A percentile compares a stretch with the other conserved stretches of the same genome.
These are phyloP conservation scores for Aurelia sp. DNA, from an alignment of 30 jellyfish, hydroid and myxozoan species.

Conservation along the genomic window DNA sequence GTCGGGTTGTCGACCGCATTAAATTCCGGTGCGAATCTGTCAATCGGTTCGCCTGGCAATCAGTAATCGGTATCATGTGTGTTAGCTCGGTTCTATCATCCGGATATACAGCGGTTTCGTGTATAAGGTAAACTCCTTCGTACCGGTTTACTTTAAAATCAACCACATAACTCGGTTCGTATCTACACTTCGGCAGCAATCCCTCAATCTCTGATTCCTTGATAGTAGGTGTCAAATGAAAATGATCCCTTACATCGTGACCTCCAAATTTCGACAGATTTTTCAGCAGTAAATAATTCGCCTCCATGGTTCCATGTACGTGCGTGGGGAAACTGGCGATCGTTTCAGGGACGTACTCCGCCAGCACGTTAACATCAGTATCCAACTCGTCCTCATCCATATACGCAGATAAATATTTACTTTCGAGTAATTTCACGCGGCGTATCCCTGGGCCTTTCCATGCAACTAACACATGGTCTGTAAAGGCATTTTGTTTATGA, in stretches of 20 bases:
- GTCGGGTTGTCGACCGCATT: slow-evolving; percentile 24
- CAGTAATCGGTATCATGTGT: slow-evolving; percentile 59
- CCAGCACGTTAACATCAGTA: slow-evolving; percentile 72
- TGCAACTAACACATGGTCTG: slow-evolving; percentile 81
- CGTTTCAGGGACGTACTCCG: slow-evolving; percentile 84
- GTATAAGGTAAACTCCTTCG: slow-evolving; percentile 90
- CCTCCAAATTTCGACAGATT: slow-evolving; percentile 62
- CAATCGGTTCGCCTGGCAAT: slow-evolving; percentile 62
- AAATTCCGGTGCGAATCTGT: slow-evolving; percentile 77
- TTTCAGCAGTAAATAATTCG: slow-evolving; percentile 35
- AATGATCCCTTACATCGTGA: slow-evolving; percentile 68
- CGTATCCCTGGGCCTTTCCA: slow-evolving; percentile 91
- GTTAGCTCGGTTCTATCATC: slow-evolving; percentile 81
- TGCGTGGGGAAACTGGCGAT: slow-evolving; percentile 78
- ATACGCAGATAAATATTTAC: slow-evolving; percentile 74
- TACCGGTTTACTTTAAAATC: slow-evolving; percentile 86
- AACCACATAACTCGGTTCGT: slow-evolving; percentile 85
- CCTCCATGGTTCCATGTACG: slow-evolving; percentile 50
- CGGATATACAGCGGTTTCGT: slow-evolving; percentile 94
- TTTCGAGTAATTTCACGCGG: slow-evolving; percentile 38
- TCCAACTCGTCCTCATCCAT: slow-evolving; percentile 59
- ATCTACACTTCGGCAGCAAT: slow-evolving; percentile 67
- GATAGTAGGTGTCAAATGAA: slow-evolving; percentile 49
- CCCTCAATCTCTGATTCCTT: slow-evolving; percentile 50
- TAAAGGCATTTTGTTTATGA: slow-evolving; percentile 82